Conservation (phyloP, 2,797 vertebrate genomes). For the Zalophus californianus region DNA sequence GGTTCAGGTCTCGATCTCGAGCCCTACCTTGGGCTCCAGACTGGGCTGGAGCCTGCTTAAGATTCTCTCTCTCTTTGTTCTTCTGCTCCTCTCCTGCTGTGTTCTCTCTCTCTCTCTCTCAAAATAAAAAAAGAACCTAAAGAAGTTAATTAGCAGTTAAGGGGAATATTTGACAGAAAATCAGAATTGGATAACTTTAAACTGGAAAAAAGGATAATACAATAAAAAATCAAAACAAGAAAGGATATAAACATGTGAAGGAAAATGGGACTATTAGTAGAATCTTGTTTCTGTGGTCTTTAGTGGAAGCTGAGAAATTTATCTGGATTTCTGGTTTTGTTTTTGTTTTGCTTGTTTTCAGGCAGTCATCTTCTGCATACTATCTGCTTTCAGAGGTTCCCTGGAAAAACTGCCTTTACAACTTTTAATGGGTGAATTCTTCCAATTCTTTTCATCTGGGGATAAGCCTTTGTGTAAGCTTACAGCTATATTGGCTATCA, state of each 20-base stretch:
- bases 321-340: neutral
- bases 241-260: neutral
- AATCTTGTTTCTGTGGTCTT: neutral
- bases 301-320: neutral
- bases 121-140: neutral
- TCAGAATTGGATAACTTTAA: neutral
- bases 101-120: neutral
- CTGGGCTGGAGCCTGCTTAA: no score
- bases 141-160: neutral
- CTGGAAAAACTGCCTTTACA: neutral
- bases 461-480: neutral
- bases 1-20: no score
- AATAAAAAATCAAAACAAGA: neutral
- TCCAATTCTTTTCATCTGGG: neutral
- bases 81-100: neutral
- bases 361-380: neutral
- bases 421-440: neutral
- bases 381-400: neutral
- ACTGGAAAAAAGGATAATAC: neutral
- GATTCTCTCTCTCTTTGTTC: no score
- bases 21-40: no score
- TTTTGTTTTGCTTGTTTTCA: neutral
- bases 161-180: neutral
- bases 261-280: neutral
- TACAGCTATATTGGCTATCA: neutral